Conservation (phyloP, 2,113 vertebrate genomes). For the Eira barbara region DNA sequence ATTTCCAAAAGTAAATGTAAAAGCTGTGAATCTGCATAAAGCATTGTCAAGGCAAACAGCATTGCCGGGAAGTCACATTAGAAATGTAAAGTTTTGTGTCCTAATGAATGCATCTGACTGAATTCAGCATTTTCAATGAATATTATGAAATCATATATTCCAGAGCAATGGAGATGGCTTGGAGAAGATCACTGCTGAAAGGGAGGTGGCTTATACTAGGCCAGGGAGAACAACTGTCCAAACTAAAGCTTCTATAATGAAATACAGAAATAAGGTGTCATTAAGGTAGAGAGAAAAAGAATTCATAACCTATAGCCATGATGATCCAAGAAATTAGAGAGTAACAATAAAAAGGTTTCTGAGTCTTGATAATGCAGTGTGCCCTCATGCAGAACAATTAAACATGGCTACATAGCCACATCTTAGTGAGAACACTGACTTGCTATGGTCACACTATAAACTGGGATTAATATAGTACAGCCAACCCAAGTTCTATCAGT, state of each 20-base stretch:
- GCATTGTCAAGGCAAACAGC: not conserved
- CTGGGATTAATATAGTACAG: not conserved
- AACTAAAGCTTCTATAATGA: not conserved
- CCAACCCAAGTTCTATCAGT: not conserved
- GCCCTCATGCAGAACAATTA: not conserved
- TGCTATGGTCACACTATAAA: not conserved
- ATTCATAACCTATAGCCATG: not conserved
- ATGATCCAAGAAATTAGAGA: not conserved
- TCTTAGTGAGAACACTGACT: not conserved
- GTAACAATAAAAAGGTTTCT: not conserved
- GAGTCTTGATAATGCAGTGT: not conserved
- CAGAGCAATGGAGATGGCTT: not conserved
- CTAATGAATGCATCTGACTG: not conserved
- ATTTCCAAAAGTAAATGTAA: not conserved
- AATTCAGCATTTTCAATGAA: not conserved
- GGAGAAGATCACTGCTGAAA: not conserved
- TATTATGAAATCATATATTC: not conserved
- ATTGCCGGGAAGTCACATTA: not conserved
- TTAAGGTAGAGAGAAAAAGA: not conserved
- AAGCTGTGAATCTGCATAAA: not conserved
- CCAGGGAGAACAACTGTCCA: not conserved
- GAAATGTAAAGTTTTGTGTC: not conserved
- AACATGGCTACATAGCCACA: not conserved
- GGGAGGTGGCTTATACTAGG: not conserved
- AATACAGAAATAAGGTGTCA: not conserved